Evolutionary conservation across 2,797 vertebrate genomes (phyloP).

Genomic region (Cottoperca gobio): DNA sequence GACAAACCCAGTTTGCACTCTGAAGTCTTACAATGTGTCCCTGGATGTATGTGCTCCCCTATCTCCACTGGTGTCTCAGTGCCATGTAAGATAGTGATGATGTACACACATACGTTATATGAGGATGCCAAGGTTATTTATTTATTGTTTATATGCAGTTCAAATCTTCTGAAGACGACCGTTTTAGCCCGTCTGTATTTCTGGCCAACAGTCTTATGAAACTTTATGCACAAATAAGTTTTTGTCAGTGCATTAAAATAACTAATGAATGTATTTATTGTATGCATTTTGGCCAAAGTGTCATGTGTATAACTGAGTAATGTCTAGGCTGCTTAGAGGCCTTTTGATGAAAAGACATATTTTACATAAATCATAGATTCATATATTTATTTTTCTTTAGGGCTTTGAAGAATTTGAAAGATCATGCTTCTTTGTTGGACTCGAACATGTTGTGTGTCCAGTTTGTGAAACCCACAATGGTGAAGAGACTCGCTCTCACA

Average conservation of each 20-base stretch:
- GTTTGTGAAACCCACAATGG: slow-evolving; percentile 47
- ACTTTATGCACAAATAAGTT: slow-evolving; percentile 69
- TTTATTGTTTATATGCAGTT: slow-evolving; percentile 70
- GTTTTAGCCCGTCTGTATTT: slow-evolving; percentile 64
- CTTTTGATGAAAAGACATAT: slow-evolving; percentile 73
- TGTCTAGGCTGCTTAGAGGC: slow-evolving; percentile 56
- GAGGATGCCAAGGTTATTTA: slow-evolving; percentile 65
- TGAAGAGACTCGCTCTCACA: slow-evolving; percentile 31
- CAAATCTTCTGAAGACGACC: slow-evolving; percentile 58
- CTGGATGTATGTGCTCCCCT: slow-evolving; percentile 51
- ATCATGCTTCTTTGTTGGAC: slow-evolving; percentile 59
- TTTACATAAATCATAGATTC: slow-evolving; percentile 79
- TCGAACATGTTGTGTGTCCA: slow-evolving; percentile 42
- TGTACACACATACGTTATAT: slow-evolving; percentile 38
- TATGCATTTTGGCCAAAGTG: slow-evolving; percentile 59
- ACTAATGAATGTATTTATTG: slow-evolving; percentile 74
- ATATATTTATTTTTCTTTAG: slow-evolving; percentile 82
- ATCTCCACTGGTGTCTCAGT: slow-evolving; percentile 57
- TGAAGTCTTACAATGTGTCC: slow-evolving; percentile 81
- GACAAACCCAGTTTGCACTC: slow-evolving; percentile 74
- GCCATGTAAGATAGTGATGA: slow-evolving; percentile 41
- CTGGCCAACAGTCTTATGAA: slow-evolving; percentile 57
- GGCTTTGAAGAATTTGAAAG: slow-evolving; percentile 61
- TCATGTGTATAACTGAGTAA: slow-evolving; percentile 62
- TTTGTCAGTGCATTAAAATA: slow-evolving; percentile 67